These are phyloP conservation scores for Temnopleurus reevesii DNA, from an alignment of 53 echinoderm and acorn worm species.

Conservation along the genomic window DNA sequence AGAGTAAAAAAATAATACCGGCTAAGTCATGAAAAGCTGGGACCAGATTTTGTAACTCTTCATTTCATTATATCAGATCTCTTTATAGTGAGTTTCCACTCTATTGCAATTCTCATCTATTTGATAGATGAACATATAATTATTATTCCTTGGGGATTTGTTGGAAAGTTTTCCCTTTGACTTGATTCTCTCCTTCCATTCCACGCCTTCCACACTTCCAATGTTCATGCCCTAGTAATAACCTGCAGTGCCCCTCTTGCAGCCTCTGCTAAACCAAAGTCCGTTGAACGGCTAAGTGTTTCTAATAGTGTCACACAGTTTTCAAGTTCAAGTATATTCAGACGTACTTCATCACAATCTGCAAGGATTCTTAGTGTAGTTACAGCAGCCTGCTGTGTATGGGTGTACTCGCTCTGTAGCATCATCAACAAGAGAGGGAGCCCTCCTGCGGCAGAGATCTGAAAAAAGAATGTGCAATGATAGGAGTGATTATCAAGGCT, in stretches of 20 bases:
- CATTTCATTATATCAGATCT: too few relatives aligned
- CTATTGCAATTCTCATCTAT: too few relatives aligned
- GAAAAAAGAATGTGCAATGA: too few relatives aligned
- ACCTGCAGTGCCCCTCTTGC: conserved; percentile 94
- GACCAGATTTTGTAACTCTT: too few relatives aligned
- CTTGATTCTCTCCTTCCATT: background rate
- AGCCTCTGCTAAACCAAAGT: conserved; percentile 61
- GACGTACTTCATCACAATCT: conserved; percentile 63
- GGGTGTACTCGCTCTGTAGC: conserved; percentile 60
- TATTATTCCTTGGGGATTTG: background rate
- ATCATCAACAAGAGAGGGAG: conserved; percentile 77
- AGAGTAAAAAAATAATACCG: too few relatives aligned
- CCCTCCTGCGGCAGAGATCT: conserved; percentile 79
- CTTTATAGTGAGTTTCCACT: too few relatives aligned
- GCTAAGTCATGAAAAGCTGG: too few relatives aligned
- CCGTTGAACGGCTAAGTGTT: conserved; percentile 53
- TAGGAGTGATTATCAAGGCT: too few relatives aligned
- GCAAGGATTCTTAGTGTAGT: conserved; percentile 84
- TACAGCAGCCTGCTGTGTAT: conserved; percentile 82
- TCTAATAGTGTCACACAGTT: conserved; percentile 62
- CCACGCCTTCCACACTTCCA: background rate
- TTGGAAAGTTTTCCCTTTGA: background rate
- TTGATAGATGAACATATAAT: too few relatives aligned
- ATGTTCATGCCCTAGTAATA: background rate
- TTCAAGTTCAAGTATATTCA: conserved; percentile 51